Conservation (phyloP, 2,797 vertebrate species). For the Selene dorsalis region DNA sequence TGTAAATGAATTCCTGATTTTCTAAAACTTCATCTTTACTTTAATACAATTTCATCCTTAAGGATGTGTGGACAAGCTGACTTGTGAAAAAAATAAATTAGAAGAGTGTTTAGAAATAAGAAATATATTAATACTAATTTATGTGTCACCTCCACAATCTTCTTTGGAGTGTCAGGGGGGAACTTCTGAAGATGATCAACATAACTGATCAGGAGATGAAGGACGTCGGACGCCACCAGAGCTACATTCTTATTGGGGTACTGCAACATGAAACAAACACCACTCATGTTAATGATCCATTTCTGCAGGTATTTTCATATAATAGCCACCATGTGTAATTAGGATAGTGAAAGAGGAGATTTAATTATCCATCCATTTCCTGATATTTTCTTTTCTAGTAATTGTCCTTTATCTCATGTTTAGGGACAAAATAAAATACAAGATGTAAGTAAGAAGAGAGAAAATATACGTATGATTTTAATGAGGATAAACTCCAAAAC, state of each 20-base stretch:
- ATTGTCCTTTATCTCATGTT: neutral
- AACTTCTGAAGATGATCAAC: conserved; percentile 93
- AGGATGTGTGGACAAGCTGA: neutral
- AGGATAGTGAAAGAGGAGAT: neutral
- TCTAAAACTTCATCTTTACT: neutral
- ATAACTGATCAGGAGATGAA: conserved; percentile 95
- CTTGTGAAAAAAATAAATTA: neutral
- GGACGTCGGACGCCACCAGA: conserved; percentile 95
- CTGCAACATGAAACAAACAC: conserved; percentile 74
- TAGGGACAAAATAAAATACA: conserved; percentile 1
- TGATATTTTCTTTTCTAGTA: neutral
- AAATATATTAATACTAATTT: too few species aligned
- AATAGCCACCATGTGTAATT: neutral
- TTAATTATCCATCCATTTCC: neutral
- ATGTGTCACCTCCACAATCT: conserved; percentile 92
- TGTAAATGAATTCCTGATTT: neutral
- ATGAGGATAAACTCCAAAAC: conserved; percentile 22
- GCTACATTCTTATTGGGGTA: conserved; percentile 98
- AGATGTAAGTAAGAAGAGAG: neutral
- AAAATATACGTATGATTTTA: conserved; percentile 17
- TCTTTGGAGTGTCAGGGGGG: conserved; percentile 93
- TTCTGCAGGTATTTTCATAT: neutral
- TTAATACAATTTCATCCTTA: neutral
- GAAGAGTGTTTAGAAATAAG: neutral
- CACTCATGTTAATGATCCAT: neutral